Evolutionary conservation across 2,888 invertebrate genomes (phyloP).

Genomic region (Acheta domesticus): DNA sequence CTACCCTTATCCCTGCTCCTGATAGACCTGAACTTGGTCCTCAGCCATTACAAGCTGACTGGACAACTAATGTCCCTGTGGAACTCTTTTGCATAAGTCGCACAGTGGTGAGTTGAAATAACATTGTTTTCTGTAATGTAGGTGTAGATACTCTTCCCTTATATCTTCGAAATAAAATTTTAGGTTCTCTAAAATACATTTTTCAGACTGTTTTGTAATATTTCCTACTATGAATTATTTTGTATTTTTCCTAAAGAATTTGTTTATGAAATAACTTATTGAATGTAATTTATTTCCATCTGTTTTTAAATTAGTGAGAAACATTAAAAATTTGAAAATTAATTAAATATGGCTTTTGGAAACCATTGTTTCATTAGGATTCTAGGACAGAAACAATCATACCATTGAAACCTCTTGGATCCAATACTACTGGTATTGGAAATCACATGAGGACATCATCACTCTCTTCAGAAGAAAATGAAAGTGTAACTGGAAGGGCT

Average conservation of each 20-base stretch:
- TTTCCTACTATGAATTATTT: no score
- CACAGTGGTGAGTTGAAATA: constrained; percentile 34
- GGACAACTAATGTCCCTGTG: constrained; percentile 39
- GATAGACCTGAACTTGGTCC: background rate
- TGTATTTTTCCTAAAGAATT: no score
- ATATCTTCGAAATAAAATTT: no score
- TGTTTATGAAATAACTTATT: no score
- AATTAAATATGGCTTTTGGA: no score
- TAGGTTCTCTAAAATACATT: no score
- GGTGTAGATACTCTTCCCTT: no score
- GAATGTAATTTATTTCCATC: no score
- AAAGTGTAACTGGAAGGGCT: background rate
- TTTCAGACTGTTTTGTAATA: no score
- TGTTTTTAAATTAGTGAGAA: no score
- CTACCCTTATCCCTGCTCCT: background rate
- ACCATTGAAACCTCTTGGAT: background rate
- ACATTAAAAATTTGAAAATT: no score
- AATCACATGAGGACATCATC: background rate
- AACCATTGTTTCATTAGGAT: background rate
- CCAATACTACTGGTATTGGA: no score
- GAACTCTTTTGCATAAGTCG: constrained; percentile 44
- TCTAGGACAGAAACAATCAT: background rate
- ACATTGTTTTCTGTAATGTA: background rate
- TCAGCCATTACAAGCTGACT: constrained; percentile 26
- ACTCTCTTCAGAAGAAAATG: background rate